Evolutionary conservation across 2,113 vertebrate genomes (phyloP).

Genomic region (Chaetops frenatus): DNA sequence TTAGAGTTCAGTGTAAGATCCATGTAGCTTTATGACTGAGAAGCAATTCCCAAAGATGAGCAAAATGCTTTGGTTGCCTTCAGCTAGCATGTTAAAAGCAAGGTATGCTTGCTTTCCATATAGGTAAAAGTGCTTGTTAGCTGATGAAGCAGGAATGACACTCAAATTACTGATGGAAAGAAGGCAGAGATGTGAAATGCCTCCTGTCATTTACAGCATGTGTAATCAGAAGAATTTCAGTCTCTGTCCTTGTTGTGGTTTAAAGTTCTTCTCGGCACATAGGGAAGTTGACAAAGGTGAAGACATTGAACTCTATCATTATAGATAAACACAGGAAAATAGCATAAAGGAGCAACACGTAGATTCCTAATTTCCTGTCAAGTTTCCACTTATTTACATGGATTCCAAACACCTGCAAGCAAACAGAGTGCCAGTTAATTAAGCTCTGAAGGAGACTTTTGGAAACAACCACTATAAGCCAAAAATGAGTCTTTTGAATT

Average conservation of each 20-base stretch:
- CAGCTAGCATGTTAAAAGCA: slow-evolving; percentile 26
- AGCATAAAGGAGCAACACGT: slow-evolving; percentile 86
- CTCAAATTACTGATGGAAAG: slow-evolving; percentile 34
- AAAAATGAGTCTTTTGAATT: background rate
- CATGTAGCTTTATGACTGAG: background rate
- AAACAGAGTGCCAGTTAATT: background rate
- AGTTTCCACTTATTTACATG: slow-evolving; percentile 93
- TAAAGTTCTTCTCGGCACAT: slow-evolving; percentile 90
- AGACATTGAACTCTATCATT: slow-evolving; percentile 97
- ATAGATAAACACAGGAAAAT: slow-evolving; percentile 95
- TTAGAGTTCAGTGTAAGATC: background rate
- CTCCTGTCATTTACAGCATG: slow-evolving; percentile 30
- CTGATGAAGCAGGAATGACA: slow-evolving; percentile 53
- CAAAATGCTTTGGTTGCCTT: slow-evolving; percentile 46
- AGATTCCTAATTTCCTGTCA: slow-evolving; percentile 88
- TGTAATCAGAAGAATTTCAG: background rate
- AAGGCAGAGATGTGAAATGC: slow-evolving; percentile 25
- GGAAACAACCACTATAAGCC: background rate
- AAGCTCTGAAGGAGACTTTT: background rate
- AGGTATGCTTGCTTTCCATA: slow-evolving; percentile 36
- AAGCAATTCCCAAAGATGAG: slow-evolving; percentile 37
- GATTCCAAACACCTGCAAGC: slow-evolving; percentile 85
- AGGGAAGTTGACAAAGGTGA: slow-evolving; percentile 98
- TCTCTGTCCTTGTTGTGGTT: background rate
- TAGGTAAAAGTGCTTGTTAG: slow-evolving; percentile 40